phyloP scores from a whole-genome alignment of 2,797 vertebrate genomes.

The Enteromius afrohamiltoni region DNA sequence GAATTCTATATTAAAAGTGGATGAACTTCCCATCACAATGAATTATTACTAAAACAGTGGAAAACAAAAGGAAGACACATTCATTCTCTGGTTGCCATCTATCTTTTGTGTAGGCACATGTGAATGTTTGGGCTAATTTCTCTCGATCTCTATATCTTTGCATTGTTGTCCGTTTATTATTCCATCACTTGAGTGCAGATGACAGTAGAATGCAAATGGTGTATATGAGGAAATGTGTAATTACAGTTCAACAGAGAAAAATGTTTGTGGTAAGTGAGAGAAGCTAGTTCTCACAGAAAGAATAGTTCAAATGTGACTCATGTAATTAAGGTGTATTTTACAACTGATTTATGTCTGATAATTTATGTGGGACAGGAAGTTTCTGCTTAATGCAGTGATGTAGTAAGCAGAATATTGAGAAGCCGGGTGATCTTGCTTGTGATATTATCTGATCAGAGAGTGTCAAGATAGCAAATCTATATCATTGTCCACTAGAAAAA shows the following conservation, averaged over 20 bases:
- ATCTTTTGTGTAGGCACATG: not conserved
- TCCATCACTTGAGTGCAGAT: not conserved
- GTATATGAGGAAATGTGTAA: not conserved
- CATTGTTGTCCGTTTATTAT: not conserved
- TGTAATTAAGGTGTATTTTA: not conserved
- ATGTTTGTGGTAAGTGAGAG: not conserved
- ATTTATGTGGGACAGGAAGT: not conserved
- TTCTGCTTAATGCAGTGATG: not conserved
- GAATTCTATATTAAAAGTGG: not conserved
- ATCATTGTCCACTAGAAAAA: conserved; percentile 2
- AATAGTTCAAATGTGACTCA: not conserved
- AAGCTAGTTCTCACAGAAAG: not conserved
- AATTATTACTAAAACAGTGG: not conserved
- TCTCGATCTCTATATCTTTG: not conserved
- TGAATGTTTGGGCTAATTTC: not conserved
- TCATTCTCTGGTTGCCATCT: not conserved
- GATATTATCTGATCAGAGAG: not conserved
- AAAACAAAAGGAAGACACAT: not conserved
- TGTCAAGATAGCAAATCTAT: not conserved
- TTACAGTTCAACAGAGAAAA: not conserved
- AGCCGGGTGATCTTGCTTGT: not conserved
- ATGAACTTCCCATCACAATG: not conserved
- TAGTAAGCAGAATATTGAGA: not conserved
- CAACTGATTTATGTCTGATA: not conserved
- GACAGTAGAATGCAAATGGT: not conserved